Evolutionary conservation across 2,113 vertebrate species (phyloP), one percentile per base, ranked within the genome.

Genomic region (Corvus moneduloides): DNA sequence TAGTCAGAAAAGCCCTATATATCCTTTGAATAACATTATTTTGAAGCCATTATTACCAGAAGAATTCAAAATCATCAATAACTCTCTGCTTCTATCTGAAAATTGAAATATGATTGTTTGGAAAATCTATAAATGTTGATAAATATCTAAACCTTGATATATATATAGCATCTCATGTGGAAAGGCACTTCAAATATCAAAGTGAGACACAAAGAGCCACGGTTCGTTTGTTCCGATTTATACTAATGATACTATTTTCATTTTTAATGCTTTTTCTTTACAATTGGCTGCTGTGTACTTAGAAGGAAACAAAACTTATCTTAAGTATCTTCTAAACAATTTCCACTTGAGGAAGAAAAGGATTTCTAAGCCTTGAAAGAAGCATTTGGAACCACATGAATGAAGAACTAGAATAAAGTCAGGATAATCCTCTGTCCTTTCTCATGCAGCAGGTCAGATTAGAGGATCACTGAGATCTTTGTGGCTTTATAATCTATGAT

Each of bases 361-460:
- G 4, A 37, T 88, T 94, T 83, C 58, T 24, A 69, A 87, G 28
- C 16, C 30, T 17, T 85, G 46, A 85, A 85, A 94, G 67, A 92
- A 35, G 26, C 28, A 21, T 58, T 93, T 93, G n/a, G 16, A 93
- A 83, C n/a, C 33, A 46, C 51, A 69, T 62, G 80, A 62, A n/a
- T 94, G 48, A 64, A 62, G 55, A 90, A 59, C 62, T 67, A 63
- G 59, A 88, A 77, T 66, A 39, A 85, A 94, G 43, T 73, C 67
- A 83, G 32, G 23, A 33, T 92, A 92, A 93, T 94, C 83, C 72
- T 74, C 58, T 79, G 28, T 90, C 78, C 79, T 94, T 90, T 85
- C 76, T 94, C 85, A 83, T 69, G 41, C 35, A 69, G 68, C 48
- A 74, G 63, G 51, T 83, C 88, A 87, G 69, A 92, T 96, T 82